Base-by-base conservation (phyloP, 2,888 invertebrate species). In the Lycophotia porphyrea region DNA sequence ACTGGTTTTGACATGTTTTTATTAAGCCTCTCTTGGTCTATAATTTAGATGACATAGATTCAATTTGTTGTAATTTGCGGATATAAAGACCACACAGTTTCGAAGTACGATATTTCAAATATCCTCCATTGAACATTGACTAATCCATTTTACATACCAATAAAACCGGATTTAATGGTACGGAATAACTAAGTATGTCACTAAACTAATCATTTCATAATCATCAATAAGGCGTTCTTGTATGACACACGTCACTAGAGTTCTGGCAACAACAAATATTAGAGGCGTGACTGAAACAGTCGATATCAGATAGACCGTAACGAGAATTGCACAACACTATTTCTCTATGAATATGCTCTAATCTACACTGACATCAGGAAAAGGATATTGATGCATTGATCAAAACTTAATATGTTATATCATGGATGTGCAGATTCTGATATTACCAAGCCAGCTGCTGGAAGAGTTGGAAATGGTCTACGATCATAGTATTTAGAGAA, bases 201-300 rank as follows among this genome's bases (percentile, higher is more conserved):
- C 47, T 42, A 66, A 64, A 79, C 13, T 44, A n/a, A n/a, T n/a
- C n/a, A 66, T 84, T 77, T 80, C 66, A 63, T 74, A 81, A 74
- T 49, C 47, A 71, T 75, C 74, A 75, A 78, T 58, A 74, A 84
- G 81, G 85, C 78, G 82, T 85, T 68, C n/a, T 71, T 61, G 39
- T 44, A 74, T 82, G 82, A 77, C 84, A 81, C 44, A 67, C 63
- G 39, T 83, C 72, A 68, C 76, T 74, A 67, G n/a, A 67, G 60
- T 71, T 74, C 71, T 73, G 69, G 72, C 72, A 81, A 75, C 71
- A 61, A 70, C 74, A 77, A 86, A 84, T 71, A 78, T 65, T 47
- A 78, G 47, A 67, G 83, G 81, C 73, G 84, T 81, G 80, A 74
- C 87, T 78, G 65, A 83, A 87, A 76, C 66, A 88, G 88, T 91